Evolutionary conservation across 1,140 invertebrate genomes (phyloP), one percentile per base, ranked within the genome.

Genomic region (Ganaspis sp.): DNA sequence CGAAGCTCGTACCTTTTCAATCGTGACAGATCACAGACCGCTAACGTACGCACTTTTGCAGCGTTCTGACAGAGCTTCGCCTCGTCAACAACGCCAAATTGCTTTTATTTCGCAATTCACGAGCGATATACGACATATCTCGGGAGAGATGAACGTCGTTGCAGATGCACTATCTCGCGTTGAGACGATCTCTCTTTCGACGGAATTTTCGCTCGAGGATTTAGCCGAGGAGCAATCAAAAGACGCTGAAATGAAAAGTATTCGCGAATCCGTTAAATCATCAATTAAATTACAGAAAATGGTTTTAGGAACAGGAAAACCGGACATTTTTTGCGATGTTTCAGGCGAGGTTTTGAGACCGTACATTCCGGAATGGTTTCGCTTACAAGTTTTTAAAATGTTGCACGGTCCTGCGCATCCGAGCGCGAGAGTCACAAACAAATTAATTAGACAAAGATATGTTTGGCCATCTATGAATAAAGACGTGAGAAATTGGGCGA

Each of bases 21-120:
- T 87, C n/a, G 74, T 58, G 49, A 87, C 87, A 0, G 81, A 88
- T 69, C 87, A 87, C 54, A 86, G 85, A 74, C 85, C 86, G 0
- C 49, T 88, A 3, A 78, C 58, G 0, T 83, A 49, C 26, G 84
- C 85, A 3, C 83, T 85, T 58, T 3, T 75, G 0, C 80, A 83
- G 37, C 72, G 76, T 2, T 11, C 69, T 0, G 81, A 75, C 1
- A 81, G 79, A n/a, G 73, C 73, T 0, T 79, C 73, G 0, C 76
- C 78, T 73, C 77, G 69, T 3, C 69, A 9, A 26, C 72, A 34
- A 34, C 29, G 29, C 6, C 29, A 34, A 34, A 34, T 34, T 34
- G 29, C 29, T 34, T 34, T 34, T 34, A 82, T 87, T 21, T 34
- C 75, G 4, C 77, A 87, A 75, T 88, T 84, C 72, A 78, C 77